Evolutionary conservation across 2,888 invertebrate genomes (phyloP), one percentile per base, ranked within the genome.

Genomic region (Coecobrya sp.): DNA sequence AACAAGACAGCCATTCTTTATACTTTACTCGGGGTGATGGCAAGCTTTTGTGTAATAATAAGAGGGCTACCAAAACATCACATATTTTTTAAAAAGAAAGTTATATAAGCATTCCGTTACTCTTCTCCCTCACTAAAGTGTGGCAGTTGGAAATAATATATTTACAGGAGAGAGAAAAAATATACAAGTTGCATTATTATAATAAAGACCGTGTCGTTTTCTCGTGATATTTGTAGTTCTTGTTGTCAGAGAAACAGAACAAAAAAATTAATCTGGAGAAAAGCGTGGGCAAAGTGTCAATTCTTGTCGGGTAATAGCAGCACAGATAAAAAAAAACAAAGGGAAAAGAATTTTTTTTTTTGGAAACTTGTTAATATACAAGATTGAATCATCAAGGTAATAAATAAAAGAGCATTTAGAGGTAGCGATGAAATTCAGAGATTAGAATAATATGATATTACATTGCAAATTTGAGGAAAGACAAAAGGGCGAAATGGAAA

Each of bases 221-320:
- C 36, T 36, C 3, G 36, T 36, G 36, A 7, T 36, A n/a, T n/a
- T n/a, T n/a, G n/a, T n/a, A n/a, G 49, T 49, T 1, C 16, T 10
- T 49, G 49, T 49, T 16, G 49, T 49, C 10, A 49, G 49, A 49
- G 42, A n/a, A n/a, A n/a, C n/a, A n/a, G n/a, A n/a, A n/a, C n/a
- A n/a, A 62, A 82, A 82, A 84, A 22, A 36, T 42, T 84, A 84
- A 84, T 84, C 62, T 84, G 42, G 62, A 62, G 84, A 84, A 84
- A 84, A 84, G 62, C 84, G 62, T 62, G 62, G 62, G 62, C 62
- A 84, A 84, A 84, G 84, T 84, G 84, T 62, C 84, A 84, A 84
- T 62, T 84, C 65, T 42, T 84, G 13, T 84, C 42, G 13, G 30
- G 52, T 81, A 81, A 81, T 81, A 30, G n/a, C 8, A 55, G 52